Base-by-base conservation (phyloP, 1,140 invertebrate species). In the Whitmania pigra region DNA sequence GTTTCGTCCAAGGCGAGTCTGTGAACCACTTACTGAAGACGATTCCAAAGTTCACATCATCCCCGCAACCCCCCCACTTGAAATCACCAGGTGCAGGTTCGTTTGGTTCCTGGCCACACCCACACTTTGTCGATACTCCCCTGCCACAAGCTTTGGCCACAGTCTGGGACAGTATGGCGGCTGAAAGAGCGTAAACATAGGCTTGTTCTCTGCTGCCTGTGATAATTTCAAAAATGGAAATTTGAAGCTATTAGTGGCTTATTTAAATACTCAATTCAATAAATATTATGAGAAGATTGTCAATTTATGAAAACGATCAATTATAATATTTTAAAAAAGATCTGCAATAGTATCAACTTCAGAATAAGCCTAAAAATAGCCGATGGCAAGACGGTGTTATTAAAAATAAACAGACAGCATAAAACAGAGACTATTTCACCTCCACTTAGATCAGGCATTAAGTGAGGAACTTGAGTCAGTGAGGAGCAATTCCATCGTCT, bases 401-500 rank as follows among this genome's bases (percentile, higher is more conserved):
- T 6, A 31, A 63, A 15, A 31, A 63, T 63, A 13, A 15, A 63
- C 3, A 15, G 20, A 63, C 5, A 0, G 11, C 22, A 6, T 63
- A 6, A 17, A 31, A 31, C n/a, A n/a, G n/a, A n/a, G 17, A 22
- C 57, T 63, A 15, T 17, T 49, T 49, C 69, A 90, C 90, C 89
- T 83, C 87, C 86, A 6, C 88, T 85, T 69, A 91, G 82, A 78
- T 92, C 90, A 25, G 88, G 86, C 1, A 87, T 86, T 92, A 83
- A 94, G 90, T 85, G 83, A 1, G 72, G 92, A 82, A 80, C 92
- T 90, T 79, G 82, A 29, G 86, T 84, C 67, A 90, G 85, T 69
- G 88, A 88, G 68, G 88, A 89, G 80, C 90, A 92, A 80, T 92
- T 91, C 90, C 90, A 92, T 68, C 89, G 83, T 66, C 89, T 84